Percentiles rank a stretch among this genome's conserved stretches.
phyloP scores from a whole-genome alignment of 2,797 vertebrate genomes.

The Falco biarmicus region DNA sequence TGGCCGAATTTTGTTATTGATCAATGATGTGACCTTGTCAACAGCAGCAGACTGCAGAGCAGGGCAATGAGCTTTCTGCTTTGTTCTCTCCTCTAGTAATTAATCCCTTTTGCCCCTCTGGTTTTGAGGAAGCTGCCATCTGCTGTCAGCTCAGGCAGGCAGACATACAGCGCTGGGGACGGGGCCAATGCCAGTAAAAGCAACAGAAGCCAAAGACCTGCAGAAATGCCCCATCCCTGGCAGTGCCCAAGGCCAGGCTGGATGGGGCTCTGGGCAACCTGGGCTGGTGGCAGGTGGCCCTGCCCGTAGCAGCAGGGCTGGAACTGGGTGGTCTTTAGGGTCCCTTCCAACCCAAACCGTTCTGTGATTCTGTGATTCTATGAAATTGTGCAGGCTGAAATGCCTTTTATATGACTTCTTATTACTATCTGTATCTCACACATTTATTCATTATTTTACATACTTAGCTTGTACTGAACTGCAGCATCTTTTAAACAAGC shows the following conservation, averaged over 20 bases:
- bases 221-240: not conserved
- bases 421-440: not conserved
- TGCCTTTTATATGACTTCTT: not conserved
- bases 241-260: no score
- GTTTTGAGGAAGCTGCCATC: slow-evolving; percentile 51
- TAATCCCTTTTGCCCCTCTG: not conserved
- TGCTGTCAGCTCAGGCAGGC: slow-evolving; percentile 11
- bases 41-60: not conserved
- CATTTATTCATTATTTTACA: not conserved
- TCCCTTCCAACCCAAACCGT: no score
- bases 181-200: not conserved
- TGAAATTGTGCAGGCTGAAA: not conserved
- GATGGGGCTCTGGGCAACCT: no score
- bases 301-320: no score
- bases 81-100: not conserved
- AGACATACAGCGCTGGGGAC: not conserved
- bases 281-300: no score
- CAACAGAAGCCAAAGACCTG: not conserved
- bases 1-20: not conserved
- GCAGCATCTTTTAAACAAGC: not conserved
- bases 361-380: no score
- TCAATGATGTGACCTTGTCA: not conserved
- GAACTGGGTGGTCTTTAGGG: no score
- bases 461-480: not conserved
- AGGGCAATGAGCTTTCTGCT: not conserved